A percentile compares a stretch with the other conserved stretches of the same genome.
phyloP scores from a whole-genome alignment of 1,140 invertebrate genomes.

The Drosophila arizonae region DNA sequence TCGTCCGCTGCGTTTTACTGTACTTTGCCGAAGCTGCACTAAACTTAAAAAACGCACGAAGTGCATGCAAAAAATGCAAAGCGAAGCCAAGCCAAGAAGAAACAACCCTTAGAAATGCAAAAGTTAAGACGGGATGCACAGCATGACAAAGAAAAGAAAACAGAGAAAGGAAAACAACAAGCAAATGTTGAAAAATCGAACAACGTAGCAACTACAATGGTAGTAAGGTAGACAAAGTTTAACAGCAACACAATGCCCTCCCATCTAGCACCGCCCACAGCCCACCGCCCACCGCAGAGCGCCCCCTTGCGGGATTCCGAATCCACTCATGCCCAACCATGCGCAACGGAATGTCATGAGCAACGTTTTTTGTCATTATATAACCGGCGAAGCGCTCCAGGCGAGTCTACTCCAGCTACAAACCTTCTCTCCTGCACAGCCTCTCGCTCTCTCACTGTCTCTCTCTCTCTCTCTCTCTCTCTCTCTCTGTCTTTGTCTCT shows the following conservation, averaged over 20 bases:
- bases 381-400: slow-evolving; percentile 28
- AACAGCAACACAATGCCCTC: slow-evolving; percentile 11
- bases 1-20: slow-evolving; percentile 20
- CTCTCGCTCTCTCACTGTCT: neutral
- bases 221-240: slow-evolving; percentile 24
- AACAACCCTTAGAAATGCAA: slow-evolving; percentile 64
- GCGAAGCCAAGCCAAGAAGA: slow-evolving; percentile 8
- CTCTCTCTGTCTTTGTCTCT: neutral
- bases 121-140: slow-evolving; percentile 23
- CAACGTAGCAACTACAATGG: slow-evolving; percentile 36
- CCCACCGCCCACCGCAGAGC: too few species aligned
- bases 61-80: slow-evolving; percentile 14
- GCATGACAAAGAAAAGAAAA: neutral
- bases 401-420: slow-evolving; percentile 8
- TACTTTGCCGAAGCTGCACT: slow-evolving; percentile 54
- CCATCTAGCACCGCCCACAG: neutral
- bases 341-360: slow-evolving; percentile 28
- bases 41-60: slow-evolving; percentile 49
- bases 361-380: slow-evolving; percentile 56
- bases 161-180: neutral
- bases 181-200: slow-evolving; percentile 55
- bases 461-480: neutral
- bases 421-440: slow-evolving; percentile 1
- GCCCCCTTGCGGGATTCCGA: neutral
- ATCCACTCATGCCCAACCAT: neutral